Evolutionary conservation across 2,113 vertebrate genomes (phyloP), one percentile per base, ranked within the genome.

Genomic region (Xyliphius kryptos): DNA sequence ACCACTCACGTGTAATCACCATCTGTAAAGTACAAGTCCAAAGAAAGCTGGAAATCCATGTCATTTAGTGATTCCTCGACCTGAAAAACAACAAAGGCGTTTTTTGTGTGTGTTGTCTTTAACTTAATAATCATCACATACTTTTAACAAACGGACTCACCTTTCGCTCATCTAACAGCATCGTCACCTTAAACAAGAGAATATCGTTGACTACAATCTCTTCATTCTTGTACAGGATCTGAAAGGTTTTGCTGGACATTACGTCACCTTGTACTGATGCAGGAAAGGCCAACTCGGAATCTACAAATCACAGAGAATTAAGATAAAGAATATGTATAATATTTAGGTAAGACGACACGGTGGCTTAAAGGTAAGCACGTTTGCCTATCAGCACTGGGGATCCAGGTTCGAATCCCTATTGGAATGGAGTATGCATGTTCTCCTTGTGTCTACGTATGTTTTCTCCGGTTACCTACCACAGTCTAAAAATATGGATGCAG

Each of bases 171-270:
- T 99, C 96, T 74, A 99, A 83, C 51, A 99, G 86, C 93, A 98
- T 91, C 88, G 95, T 97, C 73, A 97, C 88, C 90, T 98, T 99
- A 82, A 98, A 97, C 75, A 97, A 82, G 73, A 98, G 90, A 69
- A 95, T 93, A 51, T 99, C 95, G 1, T 97, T 97, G 73, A 98
- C 88, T 61, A 90, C 83, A 72, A 99, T 87, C 73, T 98, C 95
- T 75, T 99, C 95, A 67, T 97, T 99, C 90, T 97, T 99, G 77
- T 98, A 99, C 41, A 99, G 87, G 79, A 99, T 99, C 77, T 97
- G 94, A 86, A 97, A 99, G 12, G 94, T 95, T 90, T 98, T 99
- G 84, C 96, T 99, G 81, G 89, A 91, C 85, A 93, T 87, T 70
- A 89, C 61, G 59, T 91, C 93, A 73, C 95, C 94, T 75, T 94